Evolutionary conservation across 2,113 vertebrate genomes (phyloP).

Genomic region (Tupaia tana): DNA sequence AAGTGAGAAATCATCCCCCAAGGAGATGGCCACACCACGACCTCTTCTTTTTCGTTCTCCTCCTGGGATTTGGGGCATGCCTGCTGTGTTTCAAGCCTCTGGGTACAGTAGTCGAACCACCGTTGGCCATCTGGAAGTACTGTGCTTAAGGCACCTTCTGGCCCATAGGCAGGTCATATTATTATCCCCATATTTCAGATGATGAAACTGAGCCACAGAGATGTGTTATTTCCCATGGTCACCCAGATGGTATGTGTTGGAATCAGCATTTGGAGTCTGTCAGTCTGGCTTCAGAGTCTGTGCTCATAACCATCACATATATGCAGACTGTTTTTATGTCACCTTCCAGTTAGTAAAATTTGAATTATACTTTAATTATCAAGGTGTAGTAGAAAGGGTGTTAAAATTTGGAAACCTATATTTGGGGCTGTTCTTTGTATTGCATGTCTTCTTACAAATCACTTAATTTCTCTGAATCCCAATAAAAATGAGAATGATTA

Average conservation of each 20-base stretch:
- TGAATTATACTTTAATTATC: constrained; percentile 27
- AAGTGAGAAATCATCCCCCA: too few relatives aligned
- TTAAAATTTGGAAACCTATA: neutral
- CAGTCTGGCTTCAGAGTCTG: neutral
- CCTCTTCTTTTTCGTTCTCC: too few relatives aligned
- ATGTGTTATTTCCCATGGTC: neutral
- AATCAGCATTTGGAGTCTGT: neutral
- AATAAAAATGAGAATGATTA: neutral
- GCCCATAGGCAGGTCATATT: neutral
- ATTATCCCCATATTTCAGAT: neutral
- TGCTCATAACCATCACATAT: neutral
- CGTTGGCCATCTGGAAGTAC: too few relatives aligned
- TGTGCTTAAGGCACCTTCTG: too few relatives aligned
- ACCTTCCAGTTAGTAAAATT: constrained; percentile 8
- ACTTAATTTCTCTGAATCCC: constrained; percentile 32
- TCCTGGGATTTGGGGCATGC: too few relatives aligned
- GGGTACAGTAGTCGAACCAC: too few relatives aligned
- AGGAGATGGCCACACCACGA: too few relatives aligned
- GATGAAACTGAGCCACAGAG: neutral
- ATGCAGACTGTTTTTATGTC: neutral
- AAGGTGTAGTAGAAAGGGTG: neutral
- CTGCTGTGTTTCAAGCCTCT: too few relatives aligned
- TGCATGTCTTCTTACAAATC: neutral
- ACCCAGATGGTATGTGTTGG: neutral
- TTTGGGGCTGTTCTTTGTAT: neutral